These are phyloP conservation scores for Etheostoma spectabile DNA, from an alignment of 2,113 vertebrate species.

Conservation along the genomic window DNA sequence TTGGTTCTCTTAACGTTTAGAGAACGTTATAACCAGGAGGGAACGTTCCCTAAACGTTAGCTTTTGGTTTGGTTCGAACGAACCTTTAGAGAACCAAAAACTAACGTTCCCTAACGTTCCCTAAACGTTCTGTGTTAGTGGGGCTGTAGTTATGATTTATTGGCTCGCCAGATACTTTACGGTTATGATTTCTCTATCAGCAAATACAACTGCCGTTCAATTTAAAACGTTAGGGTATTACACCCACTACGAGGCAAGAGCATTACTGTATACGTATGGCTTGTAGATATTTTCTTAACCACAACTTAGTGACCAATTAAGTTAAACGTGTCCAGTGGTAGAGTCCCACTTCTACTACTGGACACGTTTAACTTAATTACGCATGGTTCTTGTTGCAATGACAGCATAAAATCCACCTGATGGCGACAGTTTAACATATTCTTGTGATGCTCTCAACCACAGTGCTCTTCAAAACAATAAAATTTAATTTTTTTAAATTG, in stretches of 20 bases:
- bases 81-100: too few relatives aligned
- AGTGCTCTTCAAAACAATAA: neutral
- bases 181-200: neutral
- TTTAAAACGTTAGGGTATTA: neutral
- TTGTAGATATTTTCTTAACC: too few relatives aligned
- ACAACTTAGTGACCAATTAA: neutral
- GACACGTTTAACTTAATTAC: neutral
- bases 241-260: neutral
- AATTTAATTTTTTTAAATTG: neutral
- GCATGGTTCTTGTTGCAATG: neutral
- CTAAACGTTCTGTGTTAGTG: too few relatives aligned
- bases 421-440: constrained; percentile 48
- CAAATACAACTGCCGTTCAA: neutral
- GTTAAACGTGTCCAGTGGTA: neutral
- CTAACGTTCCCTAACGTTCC: too few relatives aligned
- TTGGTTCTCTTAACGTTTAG: too few relatives aligned
- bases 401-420: constrained; percentile 32
- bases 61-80: too few relatives aligned
- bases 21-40: too few relatives aligned
- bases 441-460: neutral
- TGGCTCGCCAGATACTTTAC: neutral
- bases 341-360: neutral
- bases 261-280: neutral
- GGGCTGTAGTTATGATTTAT: too few relatives aligned
- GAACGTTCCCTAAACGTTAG: too few relatives aligned